Percentiles rank a stretch among this genome's conserved stretches.
phyloP scores from a whole-genome alignment of 2,888 invertebrate species.

The Rhogogaster chlorosoma region DNA sequence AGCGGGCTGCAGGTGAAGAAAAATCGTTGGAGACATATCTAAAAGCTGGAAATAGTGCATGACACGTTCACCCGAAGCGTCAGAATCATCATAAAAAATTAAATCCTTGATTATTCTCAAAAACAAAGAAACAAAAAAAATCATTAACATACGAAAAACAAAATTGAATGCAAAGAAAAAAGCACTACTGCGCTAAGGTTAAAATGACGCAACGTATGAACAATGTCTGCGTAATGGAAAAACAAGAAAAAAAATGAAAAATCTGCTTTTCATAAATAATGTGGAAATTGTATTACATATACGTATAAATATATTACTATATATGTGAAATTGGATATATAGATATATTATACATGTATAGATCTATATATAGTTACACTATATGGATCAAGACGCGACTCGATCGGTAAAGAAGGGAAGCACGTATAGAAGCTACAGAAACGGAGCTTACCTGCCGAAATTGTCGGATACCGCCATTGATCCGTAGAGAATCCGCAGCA shows the following conservation, averaged over 20 bases:
- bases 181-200: background rate
- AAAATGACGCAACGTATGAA: conserved; percentile 11
- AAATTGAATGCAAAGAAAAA: background rate
- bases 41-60: conserved; percentile 21
- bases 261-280: background rate
- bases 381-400: conserved; percentile 3
- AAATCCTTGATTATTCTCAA: background rate
- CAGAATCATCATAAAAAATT: background rate
- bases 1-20: conserved; percentile 3
- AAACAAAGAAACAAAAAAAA: background rate
- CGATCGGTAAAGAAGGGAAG: conserved; percentile 36
- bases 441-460: conserved; percentile 91
- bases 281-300: background rate
- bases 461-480: conserved; percentile 97
- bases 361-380: background rate
- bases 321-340: background rate
- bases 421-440: conserved; percentile 29
- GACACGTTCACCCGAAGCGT: conserved; percentile 22
- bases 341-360: background rate
- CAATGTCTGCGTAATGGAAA: background rate
- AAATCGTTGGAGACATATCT: conserved; percentile 12
- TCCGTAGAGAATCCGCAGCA: conserved; percentile 96
- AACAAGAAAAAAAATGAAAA: background rate
- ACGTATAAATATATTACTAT: background rate
- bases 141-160: background rate